A percentile compares a stretch with the other conserved stretches of the same genome.
phyloP scores from a whole-genome alignment of 1,140 invertebrate genomes.

The Tetragonula clypearis region DNA sequence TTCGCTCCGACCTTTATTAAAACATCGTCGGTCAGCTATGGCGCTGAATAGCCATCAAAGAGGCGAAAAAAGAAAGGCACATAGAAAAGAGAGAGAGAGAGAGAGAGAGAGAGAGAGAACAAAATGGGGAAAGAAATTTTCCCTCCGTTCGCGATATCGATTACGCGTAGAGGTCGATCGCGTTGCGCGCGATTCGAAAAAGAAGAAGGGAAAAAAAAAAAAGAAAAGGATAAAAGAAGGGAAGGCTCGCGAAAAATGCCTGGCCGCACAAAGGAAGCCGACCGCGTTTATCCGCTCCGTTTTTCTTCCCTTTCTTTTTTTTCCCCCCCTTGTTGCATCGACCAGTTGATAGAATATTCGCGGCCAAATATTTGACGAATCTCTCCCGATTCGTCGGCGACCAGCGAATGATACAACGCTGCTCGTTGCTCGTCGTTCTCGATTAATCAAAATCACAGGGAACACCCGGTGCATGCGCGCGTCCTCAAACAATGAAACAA shows the following conservation, averaged over 20 bases:
- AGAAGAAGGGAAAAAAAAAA: background rate
- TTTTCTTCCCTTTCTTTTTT: background rate
- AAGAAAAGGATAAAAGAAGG: background rate
- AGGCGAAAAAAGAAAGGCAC: too few relatives aligned
- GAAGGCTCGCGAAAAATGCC: background rate
- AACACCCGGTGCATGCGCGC: background rate
- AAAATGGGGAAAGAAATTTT: background rate
- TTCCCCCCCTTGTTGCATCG: background rate
- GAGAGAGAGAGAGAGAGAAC: background rate
- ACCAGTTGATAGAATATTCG: conserved; percentile 35
- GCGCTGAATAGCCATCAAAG: background rate
- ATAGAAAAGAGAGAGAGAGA: background rate
- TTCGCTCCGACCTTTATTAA: background rate
- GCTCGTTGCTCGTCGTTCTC: background rate
- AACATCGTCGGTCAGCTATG: background rate
- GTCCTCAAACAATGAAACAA: conserved; percentile 30
- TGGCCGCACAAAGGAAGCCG: background rate
- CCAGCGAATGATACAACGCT: background rate
- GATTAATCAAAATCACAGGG: conserved; percentile 42
- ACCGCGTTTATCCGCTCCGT: background rate
- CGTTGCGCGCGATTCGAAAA: background rate
- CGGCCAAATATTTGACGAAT: conserved; percentile 37
- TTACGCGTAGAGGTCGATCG: background rate
- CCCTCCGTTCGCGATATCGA: background rate
- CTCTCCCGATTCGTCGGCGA: background rate